A percentile compares a stretch with the other conserved stretches of the same genome.
Conservation (phyloP, 2,113 vertebrate genomes). For the Carollia perspicillata region DNA sequence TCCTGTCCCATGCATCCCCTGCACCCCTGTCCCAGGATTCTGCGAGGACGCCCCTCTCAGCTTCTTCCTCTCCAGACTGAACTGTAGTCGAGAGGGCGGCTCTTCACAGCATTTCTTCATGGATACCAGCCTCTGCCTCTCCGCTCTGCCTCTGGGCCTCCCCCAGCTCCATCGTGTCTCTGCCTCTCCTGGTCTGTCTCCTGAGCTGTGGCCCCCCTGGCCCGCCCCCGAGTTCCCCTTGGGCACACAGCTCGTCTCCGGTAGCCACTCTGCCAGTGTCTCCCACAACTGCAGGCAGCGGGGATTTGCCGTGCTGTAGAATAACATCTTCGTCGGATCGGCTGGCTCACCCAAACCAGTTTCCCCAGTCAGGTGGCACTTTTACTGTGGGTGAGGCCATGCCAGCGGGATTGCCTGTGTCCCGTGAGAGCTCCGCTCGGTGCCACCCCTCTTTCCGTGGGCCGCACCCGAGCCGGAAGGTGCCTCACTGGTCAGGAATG, state of each 20-base stretch:
- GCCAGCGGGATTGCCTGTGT: not conserved
- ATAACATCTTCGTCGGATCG: not conserved
- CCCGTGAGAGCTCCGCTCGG: not conserved
- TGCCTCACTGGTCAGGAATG: conserved; percentile 29
- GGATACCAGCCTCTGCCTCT: not conserved
- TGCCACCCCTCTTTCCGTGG: not conserved
- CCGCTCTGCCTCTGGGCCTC: not conserved
- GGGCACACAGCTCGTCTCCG: not conserved
- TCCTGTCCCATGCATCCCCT: not conserved
- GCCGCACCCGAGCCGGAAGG: not conserved
- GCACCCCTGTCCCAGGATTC: not conserved
- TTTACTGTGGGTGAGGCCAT: not conserved
- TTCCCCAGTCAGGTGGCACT: conserved; percentile 13
- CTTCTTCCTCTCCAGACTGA: not conserved
- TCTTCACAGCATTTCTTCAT: not conserved
- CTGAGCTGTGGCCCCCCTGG: not conserved
- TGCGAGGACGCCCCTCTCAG: not conserved
- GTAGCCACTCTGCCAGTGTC: not conserved
- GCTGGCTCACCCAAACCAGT: conserved; percentile 13
- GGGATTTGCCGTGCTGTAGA: not conserved
- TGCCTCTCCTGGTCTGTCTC: not conserved
- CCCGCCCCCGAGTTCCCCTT: not conserved
- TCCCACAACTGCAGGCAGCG: not conserved
- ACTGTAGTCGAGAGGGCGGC: not conserved
- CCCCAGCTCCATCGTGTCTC: not conserved